These are phyloP conservation scores for Actias luna DNA, from an alignment of 2,888 invertebrate species.

Conservation along the genomic window DNA sequence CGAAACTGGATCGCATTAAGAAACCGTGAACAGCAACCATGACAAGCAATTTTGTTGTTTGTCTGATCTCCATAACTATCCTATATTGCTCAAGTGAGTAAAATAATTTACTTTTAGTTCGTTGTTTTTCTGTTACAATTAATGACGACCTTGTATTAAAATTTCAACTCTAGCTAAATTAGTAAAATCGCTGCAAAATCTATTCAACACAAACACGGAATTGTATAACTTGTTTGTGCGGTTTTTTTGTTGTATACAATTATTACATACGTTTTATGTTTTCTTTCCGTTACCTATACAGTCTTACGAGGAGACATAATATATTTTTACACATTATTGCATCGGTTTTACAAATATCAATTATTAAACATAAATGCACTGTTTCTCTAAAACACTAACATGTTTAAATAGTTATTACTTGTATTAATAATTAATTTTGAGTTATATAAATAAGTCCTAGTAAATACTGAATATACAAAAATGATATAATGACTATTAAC, in stretches of 20 bases:
- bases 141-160: conserved; percentile 27
- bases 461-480: background rate
- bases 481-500: no score
- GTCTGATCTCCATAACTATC: conserved; percentile 56
- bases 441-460: background rate
- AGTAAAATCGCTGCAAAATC: background rate
- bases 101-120: conserved; percentile 14
- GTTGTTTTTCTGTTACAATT: conserved; percentile 19
- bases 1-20: conserved; percentile 44
- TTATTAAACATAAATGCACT: background rate
- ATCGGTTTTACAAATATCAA: background rate
- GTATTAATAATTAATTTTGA: background rate
- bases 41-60: conserved; percentile 71
- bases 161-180: background rate
- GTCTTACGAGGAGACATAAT: background rate
- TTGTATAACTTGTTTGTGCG: background rate
- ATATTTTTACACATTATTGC: background rate
- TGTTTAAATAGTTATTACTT: background rate
- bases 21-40: conserved; percentile 49
- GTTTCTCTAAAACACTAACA: background rate
- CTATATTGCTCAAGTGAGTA: conserved; percentile 71
- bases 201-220: background rate
- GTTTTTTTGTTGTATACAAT: background rate
- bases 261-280: no score
- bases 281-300: no score